Base-by-base conservation (phyloP, 2,797 vertebrate species). In the Chromobotia macracanthus region DNA sequence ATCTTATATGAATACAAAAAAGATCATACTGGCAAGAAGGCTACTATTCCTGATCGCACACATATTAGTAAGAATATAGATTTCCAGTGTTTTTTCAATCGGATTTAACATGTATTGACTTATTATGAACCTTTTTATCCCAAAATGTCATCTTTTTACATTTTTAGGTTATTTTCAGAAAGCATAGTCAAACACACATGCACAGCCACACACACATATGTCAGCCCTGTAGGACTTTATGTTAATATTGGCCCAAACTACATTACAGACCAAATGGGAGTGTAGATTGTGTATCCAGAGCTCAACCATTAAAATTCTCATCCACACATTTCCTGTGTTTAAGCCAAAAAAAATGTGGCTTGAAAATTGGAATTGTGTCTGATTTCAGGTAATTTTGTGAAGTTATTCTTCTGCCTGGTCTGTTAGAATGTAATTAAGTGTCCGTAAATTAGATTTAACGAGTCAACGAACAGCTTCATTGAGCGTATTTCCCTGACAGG, bases 401-500 rank as follows among this genome's bases (percentile, higher is more conserved):
- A 80, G 50, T 68, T 75, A 55, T 72, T 58, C 60, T 48, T 44
- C 72, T 66, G 69, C 70, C 31, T 48, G 56, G 48, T 80, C 65
- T 64, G 72, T 76, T 80, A 56, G 64, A 84, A 75, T 65, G 15
- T 72, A 46, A 75, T 75, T 78, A 71, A 13, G 58, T 44, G 65
- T 41, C 60, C 66, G 74, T 83, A 41, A 71, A 78, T 80, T 78
- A 68, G 46, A 75, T 72, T 78, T 75, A 68, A 75, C 63, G 38
- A 75, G 66, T 79, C 70, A 48, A 70, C 61, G 74, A 72, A 82
- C 79, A 72, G 56, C 71, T 78, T 82, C 35, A 80, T 46, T 82
- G 75, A 81, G 48, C n/a, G 10, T 6, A 64, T 23, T 80, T 67
- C 46, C 69, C 61, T 51, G 80, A 79, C 65, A 61, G 23, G 5